Conservation (phyloP, 2,113 vertebrate genomes). For the Myrmophylax atrothorax region DNA sequence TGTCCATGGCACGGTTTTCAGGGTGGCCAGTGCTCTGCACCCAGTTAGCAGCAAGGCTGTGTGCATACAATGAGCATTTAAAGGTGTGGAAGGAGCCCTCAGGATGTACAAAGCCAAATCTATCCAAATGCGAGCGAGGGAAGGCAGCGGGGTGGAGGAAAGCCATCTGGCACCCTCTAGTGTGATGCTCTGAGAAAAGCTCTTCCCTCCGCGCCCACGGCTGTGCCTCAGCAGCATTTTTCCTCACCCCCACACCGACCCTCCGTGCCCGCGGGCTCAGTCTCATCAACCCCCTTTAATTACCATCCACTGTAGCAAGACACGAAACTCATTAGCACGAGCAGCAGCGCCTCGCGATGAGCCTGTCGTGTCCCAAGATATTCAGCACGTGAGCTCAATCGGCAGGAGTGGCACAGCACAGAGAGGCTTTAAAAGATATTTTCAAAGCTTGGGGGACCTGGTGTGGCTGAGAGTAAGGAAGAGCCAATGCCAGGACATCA, state of each 20-base stretch:
- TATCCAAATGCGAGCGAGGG: neutral
- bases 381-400: neutral
- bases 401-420: fast-evolving
- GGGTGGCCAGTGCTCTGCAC: neutral
- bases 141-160: neutral
- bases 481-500: fast-evolving
- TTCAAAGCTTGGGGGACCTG: neutral
- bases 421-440: neutral
- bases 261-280: neutral
- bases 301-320: neutral
- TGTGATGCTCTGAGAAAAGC: slow-evolving; percentile 11
- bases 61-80: neutral
- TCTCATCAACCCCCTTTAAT: neutral
- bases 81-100: neutral
- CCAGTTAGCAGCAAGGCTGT: neutral
- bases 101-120: neutral
- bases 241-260: neutral
- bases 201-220: neutral
- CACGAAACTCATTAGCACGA: neutral
- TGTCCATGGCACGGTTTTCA: fast-evolving
- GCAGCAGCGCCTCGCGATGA: neutral
- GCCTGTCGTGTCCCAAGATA: neutral
- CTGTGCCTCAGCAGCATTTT: neutral
- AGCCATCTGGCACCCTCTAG: slow-evolving; percentile 69
- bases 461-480: fast-evolving